Evolutionary conservation across 2,113 vertebrate genomes (phyloP), one percentile per base, ranked within the genome.

Genomic region (Balaeniceps rex): DNA sequence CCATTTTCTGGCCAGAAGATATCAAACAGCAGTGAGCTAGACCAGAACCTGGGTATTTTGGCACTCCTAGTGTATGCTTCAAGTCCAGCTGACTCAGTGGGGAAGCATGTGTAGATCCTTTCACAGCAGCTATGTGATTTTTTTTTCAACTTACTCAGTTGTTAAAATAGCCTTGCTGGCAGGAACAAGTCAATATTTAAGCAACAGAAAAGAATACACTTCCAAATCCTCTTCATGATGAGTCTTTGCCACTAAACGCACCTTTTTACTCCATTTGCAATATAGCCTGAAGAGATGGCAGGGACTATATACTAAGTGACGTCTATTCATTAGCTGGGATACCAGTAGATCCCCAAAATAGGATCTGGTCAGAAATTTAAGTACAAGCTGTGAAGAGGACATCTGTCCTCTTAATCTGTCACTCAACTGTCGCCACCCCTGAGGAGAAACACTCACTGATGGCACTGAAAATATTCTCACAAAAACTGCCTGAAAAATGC

Each of bases 81-180:
- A 68, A 79, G 25, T 79, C 49, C 66, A 81, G 68, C 78, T 97
- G 92, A 92, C n/a, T 96, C 92, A 92, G 70, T 66, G 75, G 81
- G 74, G 90, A 97, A 93, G 49, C 66, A 83, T 75, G 74, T 61
- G 65, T 90, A 84, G 90, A 93, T 89, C 58, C 69, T 93, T 91
- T 92, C 91, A 95, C 63, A 93, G 74, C 86, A 97, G 81, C 77
- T 87, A 79, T 70, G 54, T 83, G 76, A 64, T 78, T 66, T 85
- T 95, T 95, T 82, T 74, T 61, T 46, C 33, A 34, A 51, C 24
- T 81, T 46, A 34, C 63, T 78, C 31, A 64, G 51, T 70, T 70
- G 61, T 72, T 93, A 77, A 31, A 95, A 93, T 65, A 90, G 65
- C 29, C 64, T 78, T 65, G 65, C 65, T 94, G 68, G 58, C 77